phyloP scores from a whole-genome alignment of 1,140 invertebrate species.

The Drosophila parabipectinata region DNA sequence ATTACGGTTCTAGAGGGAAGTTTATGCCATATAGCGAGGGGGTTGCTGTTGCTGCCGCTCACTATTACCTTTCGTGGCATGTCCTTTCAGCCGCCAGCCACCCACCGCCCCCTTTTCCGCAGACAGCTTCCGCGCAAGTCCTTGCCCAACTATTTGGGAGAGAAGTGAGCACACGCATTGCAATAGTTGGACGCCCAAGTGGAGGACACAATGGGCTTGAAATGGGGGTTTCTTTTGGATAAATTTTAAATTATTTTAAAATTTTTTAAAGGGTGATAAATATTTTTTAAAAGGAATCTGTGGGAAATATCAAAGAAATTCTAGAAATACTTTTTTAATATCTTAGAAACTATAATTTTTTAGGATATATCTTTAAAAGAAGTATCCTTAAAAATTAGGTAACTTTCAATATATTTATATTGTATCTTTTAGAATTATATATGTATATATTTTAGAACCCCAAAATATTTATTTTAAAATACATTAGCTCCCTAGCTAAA shows the following conservation, averaged over 20 bases:
- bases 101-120: background rate
- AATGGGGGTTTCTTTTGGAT: background rate
- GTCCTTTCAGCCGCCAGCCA: background rate
- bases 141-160: slow-evolving; percentile 47
- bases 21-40: background rate
- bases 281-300: background rate
- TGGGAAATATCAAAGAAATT: too few species aligned
- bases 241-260: background rate
- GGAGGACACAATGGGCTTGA: slow-evolving; percentile 5
- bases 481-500: too few species aligned
- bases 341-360: too few species aligned
- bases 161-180: background rate
- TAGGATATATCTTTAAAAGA: too few species aligned
- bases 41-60: slow-evolving; percentile 20
- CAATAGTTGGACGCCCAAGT: slow-evolving; percentile 21
- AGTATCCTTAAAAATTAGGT: too few species aligned
- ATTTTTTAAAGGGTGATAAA: background rate
- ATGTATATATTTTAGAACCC: too few species aligned
- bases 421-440: too few species aligned
- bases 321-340: too few species aligned
- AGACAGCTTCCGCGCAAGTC: slow-evolving; percentile 77
- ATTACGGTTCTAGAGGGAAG: background rate
- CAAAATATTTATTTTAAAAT: too few species aligned
- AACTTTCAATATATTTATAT: too few species aligned
- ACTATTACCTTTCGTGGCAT: slow-evolving; percentile 1